Evolutionary conservation across 2,888 invertebrate species (phyloP).

Genomic region (Volucella inflata): DNA sequence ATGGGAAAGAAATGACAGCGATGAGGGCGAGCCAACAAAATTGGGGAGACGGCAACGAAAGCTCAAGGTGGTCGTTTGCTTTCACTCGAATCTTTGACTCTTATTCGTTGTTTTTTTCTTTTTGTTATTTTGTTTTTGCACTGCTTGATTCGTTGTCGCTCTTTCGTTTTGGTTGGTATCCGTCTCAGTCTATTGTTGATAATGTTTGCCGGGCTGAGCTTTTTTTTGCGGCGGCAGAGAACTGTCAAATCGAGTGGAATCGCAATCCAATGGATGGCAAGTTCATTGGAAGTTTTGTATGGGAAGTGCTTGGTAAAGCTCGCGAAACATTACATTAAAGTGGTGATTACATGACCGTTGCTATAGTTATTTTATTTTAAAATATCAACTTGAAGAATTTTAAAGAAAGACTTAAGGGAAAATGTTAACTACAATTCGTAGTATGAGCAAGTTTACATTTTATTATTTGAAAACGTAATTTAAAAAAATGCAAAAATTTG

Average conservation of each 20-base stretch:
- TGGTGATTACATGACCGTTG: not conserved
- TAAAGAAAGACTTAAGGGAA: too few species aligned
- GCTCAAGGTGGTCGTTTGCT: conserved; percentile 38
- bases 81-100: not conserved
- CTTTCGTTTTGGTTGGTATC: conserved; percentile 38
- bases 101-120: not conserved
- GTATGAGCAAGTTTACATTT: too few species aligned
- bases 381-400: not conserved
- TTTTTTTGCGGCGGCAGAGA: conserved; percentile 29
- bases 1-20: not conserved
- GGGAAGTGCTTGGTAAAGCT: not conserved
- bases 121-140: conserved; percentile 7
- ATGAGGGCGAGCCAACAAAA: conserved; percentile 10
- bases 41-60: conserved; percentile 54
- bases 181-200: conserved; percentile 57
- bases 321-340: not conserved
- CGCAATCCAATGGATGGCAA: not conserved
- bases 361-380: not conserved
- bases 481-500: too few species aligned
- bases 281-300: not conserved
- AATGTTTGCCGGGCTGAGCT: conserved; percentile 66
- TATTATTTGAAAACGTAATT: too few species aligned
- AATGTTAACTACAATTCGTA: too few species aligned
- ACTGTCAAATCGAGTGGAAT: conserved; percentile 45
- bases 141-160: too few species aligned